Evolutionary conservation across 2,888 invertebrate genomes (phyloP), one percentile per base, ranked within the genome.

Genomic region (Philereme transversata): DNA sequence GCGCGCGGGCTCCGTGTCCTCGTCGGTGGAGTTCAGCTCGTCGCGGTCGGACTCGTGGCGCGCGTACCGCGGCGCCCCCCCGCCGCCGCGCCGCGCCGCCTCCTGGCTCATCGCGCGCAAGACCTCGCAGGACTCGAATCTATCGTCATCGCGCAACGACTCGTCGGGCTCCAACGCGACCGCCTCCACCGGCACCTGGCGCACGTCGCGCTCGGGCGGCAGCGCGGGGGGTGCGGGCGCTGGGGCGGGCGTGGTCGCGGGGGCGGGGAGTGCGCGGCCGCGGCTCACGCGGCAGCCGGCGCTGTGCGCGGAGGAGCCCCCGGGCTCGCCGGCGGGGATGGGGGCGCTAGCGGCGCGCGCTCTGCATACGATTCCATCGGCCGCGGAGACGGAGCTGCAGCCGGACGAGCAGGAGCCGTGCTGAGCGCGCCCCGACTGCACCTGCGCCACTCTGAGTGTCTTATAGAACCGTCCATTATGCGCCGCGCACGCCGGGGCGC

Each of bases 81-180:
- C 97, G 0, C 96, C 96, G 0, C 95, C 97, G 77, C 93, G 97
- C 56, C 93, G 97, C 69, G 96, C 97, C 51, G 96, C 97, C 0
- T 97, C 97, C 0, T 97, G 97, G 97, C 91, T 97, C 64, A 96
- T 97, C 35, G 97, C 97, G n/a, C 93, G 97, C 55, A 98, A 98
- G 88, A 97, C 97, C 0, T 97, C 97, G 8, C 97, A 98, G 84
- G 98, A 98, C 82, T 98, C 98, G 5, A 98, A 97, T 86, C 89
- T 98, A 69, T 97, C 97, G 50, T 97, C 96, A 74, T 97, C 97
- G 33, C 93, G 98, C 54, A 98, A 98, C 87, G 98, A 98, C 86
- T 98, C 97, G 9, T 97, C 97, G 0, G 97, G 97, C 3, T 97
- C 97, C 5, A 96, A 95, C 34, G 97, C 97, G 11, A 97, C 97